A percentile compares a stretch with the other conserved stretches of the same genome.
phyloP scores from a whole-genome alignment of 2,113 vertebrate species.

The Rhodinocichla rosea region DNA sequence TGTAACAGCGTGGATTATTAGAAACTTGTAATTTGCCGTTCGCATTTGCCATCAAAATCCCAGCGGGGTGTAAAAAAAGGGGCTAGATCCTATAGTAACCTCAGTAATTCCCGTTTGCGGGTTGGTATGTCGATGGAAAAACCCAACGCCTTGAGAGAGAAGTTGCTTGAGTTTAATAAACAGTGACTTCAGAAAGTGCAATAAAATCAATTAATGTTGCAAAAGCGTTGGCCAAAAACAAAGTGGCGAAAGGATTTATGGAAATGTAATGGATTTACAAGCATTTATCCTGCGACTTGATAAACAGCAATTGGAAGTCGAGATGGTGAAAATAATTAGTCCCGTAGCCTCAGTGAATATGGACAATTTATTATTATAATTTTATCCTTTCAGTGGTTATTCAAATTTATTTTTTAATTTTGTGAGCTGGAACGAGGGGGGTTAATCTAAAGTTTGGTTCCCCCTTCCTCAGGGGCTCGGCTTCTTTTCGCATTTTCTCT shows the following conservation, averaged over 20 bases:
- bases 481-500: not conserved
- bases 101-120: not conserved
- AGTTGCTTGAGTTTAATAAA: conserved; percentile 21
- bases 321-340: conserved; percentile 56
- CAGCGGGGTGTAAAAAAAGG: not conserved
- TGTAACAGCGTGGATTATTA: not conserved
- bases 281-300: conserved; percentile 43
- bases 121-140: not conserved
- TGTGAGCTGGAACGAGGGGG: not conserved
- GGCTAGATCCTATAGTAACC: not conserved
- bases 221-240: conserved; percentile 33
- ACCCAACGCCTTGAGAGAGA: not conserved
- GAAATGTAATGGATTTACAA: conserved; percentile 51
- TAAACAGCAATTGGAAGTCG: conserved; percentile 30
- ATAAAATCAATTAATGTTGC: conserved; percentile 58
- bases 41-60: not conserved
- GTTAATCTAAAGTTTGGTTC: conserved; percentile 6
- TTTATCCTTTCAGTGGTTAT: conserved; percentile 53
- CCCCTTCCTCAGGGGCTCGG: not conserved
- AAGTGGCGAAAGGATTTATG: conserved; percentile 24
- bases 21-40: conserved; percentile 14
- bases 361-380: conserved; percentile 52
- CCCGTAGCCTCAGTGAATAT: conserved; percentile 16
- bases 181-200: conserved; percentile 30
- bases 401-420: conserved; percentile 63